Percentiles rank a stretch among this genome's conserved stretches.
These are phyloP conservation scores for Pyrochroa serraticornis DNA, from an alignment of 2,888 invertebrate genomes.

Conservation along the genomic window DNA sequence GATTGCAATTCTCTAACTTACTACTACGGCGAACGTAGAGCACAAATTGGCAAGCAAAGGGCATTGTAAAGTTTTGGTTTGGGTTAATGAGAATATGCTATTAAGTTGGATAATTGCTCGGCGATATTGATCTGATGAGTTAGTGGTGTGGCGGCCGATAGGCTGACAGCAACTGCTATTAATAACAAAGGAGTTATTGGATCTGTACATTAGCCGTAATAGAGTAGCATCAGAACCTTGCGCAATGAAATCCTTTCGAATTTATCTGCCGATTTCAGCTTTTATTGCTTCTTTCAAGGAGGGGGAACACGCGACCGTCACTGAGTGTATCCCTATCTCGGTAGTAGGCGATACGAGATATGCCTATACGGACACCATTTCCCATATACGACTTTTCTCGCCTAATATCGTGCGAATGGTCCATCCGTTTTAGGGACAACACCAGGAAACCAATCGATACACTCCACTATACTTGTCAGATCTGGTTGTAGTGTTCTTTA, in stretches of 20 bases:
- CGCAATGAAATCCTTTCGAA: conserved; percentile 54
- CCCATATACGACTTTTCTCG: conserved; percentile 33
- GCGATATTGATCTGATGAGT: conserved; percentile 54
- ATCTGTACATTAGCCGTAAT: conserved; percentile 55
- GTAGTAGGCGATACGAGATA: conserved; percentile 15
- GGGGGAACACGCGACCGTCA: conserved; percentile 35
- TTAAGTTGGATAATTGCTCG: conserved; percentile 53
- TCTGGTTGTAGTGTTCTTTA: conserved; percentile 41
- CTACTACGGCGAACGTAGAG: conserved; percentile 10
- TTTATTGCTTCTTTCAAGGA: conserved; percentile 51
- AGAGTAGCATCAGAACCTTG: conserved; percentile 52
- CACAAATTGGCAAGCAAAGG: conserved; percentile 40
- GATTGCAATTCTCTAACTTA: conserved; percentile 14
- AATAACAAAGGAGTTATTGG: conserved; percentile 55
- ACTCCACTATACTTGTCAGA: conserved; percentile 40
- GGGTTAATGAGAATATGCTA: conserved; percentile 53
- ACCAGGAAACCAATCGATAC: conserved; percentile 37
- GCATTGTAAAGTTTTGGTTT: conserved; percentile 47
- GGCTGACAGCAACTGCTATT: conserved; percentile 53
- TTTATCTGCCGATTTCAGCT: conserved; percentile 55
- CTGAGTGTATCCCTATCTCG: conserved; percentile 21
- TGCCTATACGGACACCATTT: conserved; percentile 16
- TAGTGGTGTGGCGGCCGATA: conserved; percentile 51
- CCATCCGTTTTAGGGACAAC: conserved; percentile 35
- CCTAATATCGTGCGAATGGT: conserved; percentile 35